phyloP scores from a whole-genome alignment of 2,113 vertebrate species.

The Megaceryle torquata region DNA sequence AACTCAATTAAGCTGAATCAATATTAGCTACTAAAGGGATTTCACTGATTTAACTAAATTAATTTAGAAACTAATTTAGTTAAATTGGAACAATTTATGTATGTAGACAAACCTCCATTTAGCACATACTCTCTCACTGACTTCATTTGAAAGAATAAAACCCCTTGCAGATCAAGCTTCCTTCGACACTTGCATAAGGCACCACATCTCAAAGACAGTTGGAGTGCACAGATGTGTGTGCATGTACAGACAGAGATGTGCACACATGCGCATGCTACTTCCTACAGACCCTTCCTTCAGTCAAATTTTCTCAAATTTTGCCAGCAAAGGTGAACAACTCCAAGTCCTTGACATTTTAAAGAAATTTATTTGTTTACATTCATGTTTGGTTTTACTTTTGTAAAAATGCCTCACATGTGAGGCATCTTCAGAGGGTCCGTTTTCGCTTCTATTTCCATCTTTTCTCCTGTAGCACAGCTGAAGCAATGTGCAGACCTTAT shows the following conservation, averaged over 20 bases:
- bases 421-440: not conserved
- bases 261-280: not conserved
- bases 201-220: not conserved
- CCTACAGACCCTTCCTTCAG: not conserved
- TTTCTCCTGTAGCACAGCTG: not conserved
- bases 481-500: accelerated
- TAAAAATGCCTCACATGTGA: not conserved
- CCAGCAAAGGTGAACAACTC: not conserved
- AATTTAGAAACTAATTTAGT: constrained; percentile 52
- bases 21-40: constrained; percentile 35
- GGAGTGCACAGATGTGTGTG: not conserved
- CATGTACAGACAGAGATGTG: accelerated
- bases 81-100: constrained; percentile 52
- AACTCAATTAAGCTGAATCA: constrained; percentile 58
- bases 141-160: not conserved
- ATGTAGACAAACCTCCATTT: constrained; percentile 25
- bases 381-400: not conserved
- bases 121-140: not conserved
- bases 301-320: not conserved
- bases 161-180: not conserved
- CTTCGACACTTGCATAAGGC: not conserved
- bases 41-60: constrained; percentile 47
- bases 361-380: not conserved
- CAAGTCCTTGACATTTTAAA: not conserved
- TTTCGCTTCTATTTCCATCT: not conserved